These are phyloP conservation scores for Trileptium ribeirensis DNA, from an alignment of 2,888 invertebrate genomes.

Conservation along the genomic window DNA sequence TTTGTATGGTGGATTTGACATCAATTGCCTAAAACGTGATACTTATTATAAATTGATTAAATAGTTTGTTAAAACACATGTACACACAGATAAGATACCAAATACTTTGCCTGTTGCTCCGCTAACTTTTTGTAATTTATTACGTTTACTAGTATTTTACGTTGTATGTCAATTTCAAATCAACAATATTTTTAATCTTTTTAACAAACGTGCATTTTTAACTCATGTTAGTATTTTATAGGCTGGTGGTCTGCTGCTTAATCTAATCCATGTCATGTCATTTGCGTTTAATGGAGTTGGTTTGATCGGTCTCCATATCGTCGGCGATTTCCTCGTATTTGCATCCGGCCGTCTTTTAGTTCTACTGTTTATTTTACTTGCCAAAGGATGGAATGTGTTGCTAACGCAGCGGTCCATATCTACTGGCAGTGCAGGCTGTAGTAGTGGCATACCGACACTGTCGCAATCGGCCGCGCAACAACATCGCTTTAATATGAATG, in stretches of 20 bases:
- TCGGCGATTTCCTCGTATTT: conserved; percentile 68
- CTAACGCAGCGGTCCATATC: not conserved
- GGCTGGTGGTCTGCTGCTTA: conserved; percentile 66
- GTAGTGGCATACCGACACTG: not conserved
- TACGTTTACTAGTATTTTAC: no score
- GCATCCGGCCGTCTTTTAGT: conserved; percentile 68
- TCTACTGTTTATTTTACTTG: conserved; percentile 77
- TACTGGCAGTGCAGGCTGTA: not conserved
- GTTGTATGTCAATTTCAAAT: no score
- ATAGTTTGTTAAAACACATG: no score
- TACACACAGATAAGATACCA: no score
- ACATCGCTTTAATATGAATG: not conserved
- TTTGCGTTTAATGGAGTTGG: conserved; percentile 86
- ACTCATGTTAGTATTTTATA: no score
- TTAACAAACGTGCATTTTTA: no score
- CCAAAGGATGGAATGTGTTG: conserved; percentile 85
- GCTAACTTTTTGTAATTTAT: no score
- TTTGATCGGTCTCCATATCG: conserved; percentile 68
- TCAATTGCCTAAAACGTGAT: no score
- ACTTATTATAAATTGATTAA: no score
- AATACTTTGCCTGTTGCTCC: no score
- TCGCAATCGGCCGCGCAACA: not conserved
- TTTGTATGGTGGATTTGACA: no score
- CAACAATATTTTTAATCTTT: no score
- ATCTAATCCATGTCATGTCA: conserved; percentile 76